Base-by-base conservation (phyloP, 1,140 invertebrate species). In the Caenorhabditis remanei region DNA sequence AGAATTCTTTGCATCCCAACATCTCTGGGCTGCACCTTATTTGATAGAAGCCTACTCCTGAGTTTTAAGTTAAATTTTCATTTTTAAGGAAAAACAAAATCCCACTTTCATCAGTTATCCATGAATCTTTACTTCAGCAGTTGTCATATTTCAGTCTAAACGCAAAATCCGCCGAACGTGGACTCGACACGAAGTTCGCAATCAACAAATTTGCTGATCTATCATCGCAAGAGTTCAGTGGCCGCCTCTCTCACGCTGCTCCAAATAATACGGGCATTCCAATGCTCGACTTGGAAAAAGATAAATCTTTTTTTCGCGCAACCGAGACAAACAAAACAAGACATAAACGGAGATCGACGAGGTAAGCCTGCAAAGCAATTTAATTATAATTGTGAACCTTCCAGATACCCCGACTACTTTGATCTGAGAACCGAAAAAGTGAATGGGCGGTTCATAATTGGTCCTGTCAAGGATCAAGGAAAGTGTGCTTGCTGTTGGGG, bases 141-240 rank as follows among this genome's bases (percentile, higher is more conserved):
- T 16, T 13, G 0, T 1, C 50, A 13, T 13, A 4, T 13, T 43
- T 50, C 71, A 79, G 71, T 24, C 19, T 79, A 2, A 79, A 79
- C 71, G 46, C 43, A 8, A 24, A 79, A 50, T 6, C 71, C 4
- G 21, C 50, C 21, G 71, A 13, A n/a, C 11, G 7, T 14, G 71
- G 71, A 0, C 24, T 53, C n/a, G 46, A 79, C 46, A 79, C 71
- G 19, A 24, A 21, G 14, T 79, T 79, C 46, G 71, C 46, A 13
- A 79, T 79, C 46, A 79, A 79, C 71, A 79, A 79, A n/a, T 79
- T 79, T 5, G 19, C 71, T 24, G 71, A 79, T 24, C 46, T 79
- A 9, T 53, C 71, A 7, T 9, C 5, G 0, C 19, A 4, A 46
- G 71, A 79, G 53, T 79, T 79, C 71, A 48, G 41, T n/a, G n/a